A percentile compares a stretch with the other conserved stretches of the same genome.
phyloP scores from a whole-genome alignment of 2,888 invertebrate genomes.

The Chrysolina americana region DNA sequence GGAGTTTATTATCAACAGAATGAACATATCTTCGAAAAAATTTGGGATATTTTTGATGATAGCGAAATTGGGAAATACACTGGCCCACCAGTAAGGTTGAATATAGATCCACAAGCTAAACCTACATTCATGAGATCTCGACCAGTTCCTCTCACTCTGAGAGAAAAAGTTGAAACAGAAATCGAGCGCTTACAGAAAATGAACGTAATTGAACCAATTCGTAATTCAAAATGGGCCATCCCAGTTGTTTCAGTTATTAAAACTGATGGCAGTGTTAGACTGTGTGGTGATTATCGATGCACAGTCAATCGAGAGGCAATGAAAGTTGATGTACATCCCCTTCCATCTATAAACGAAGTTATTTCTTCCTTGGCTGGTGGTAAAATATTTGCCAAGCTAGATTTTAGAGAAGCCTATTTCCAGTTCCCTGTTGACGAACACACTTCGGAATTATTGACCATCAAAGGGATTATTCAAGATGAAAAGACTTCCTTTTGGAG shows the following conservation, averaged over 20 bases:
- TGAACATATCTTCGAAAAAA: too few species aligned
- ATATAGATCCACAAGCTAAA: not conserved
- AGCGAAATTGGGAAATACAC: too few species aligned
- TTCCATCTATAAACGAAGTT: not conserved
- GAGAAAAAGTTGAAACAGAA: not conserved
- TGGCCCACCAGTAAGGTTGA: too few species aligned
- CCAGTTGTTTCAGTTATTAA: not conserved
- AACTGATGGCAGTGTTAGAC: not conserved
- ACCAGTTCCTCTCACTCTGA: too few species aligned
- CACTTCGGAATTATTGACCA: not conserved
- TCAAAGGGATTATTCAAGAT: not conserved
- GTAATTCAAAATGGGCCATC: not conserved
- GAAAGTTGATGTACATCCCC: not conserved
- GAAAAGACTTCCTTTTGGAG: slow-evolving; percentile 1
- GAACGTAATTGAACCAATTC: not conserved
- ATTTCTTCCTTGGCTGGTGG: not conserved
- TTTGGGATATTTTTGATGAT: too few species aligned
- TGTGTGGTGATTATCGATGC: not conserved
- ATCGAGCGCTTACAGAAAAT: not conserved
- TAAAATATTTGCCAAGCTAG: not conserved
- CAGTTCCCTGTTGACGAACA: not conserved
- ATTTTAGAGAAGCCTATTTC: not conserved
- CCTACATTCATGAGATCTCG: too few species aligned
- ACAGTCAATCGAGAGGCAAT: not conserved
- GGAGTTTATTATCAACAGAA: not conserved